Conservation (phyloP, 2,113 vertebrate genomes). For the Phyllostomus discolor region DNA sequence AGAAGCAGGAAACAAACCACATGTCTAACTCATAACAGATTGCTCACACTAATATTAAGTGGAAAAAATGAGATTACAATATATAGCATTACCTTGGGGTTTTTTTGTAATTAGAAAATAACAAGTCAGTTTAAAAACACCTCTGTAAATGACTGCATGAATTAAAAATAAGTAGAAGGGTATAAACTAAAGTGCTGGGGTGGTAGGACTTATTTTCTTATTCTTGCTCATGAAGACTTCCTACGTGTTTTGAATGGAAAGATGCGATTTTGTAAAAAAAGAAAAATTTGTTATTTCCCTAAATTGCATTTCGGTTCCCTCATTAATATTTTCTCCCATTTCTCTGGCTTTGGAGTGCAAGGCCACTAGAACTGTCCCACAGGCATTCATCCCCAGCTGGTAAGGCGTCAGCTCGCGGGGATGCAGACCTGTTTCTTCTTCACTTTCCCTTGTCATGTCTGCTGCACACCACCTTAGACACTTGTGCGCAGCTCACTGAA, state of each 20-base stretch:
- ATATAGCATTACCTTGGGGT: background rate
- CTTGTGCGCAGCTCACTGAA: background rate
- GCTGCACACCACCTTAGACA: background rate
- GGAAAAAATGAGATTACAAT: background rate
- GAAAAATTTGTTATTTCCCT: background rate
- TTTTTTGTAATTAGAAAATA: background rate
- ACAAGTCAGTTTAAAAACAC: background rate
- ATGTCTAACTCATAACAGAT: background rate
- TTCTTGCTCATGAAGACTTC: background rate
- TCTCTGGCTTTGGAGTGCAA: background rate
- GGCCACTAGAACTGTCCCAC: accelerated
- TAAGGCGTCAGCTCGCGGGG: too few species aligned
- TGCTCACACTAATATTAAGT: background rate
- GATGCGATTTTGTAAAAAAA: background rate
- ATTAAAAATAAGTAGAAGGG: background rate
- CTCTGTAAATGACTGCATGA: background rate
- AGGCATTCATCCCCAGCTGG: background rate
- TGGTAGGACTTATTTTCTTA: constrained; percentile 1
- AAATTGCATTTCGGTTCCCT: background rate
- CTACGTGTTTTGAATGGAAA: background rate
- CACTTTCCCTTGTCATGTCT: background rate
- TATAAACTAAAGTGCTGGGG: background rate
- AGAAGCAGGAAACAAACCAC: background rate
- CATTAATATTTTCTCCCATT: background rate
- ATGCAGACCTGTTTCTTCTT: background rate